Evolutionary conservation across 1,140 invertebrate species (phyloP).

Genomic region (Hylaeus volcanicus): DNA sequence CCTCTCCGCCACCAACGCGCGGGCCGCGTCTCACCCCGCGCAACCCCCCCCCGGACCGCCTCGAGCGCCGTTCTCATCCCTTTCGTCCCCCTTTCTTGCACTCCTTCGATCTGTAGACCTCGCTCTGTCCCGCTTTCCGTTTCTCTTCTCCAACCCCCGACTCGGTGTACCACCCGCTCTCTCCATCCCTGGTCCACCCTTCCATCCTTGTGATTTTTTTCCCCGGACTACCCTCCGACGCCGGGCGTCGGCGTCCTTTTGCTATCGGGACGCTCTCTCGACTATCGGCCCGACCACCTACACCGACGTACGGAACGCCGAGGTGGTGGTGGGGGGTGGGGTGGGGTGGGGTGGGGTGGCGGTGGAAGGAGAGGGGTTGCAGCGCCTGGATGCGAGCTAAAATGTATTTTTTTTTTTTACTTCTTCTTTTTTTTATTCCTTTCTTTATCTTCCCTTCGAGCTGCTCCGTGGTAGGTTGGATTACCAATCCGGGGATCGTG

Average conservation of each 20-base stretch:
- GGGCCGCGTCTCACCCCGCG: conserved; percentile 8
- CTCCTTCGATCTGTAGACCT: conserved; percentile 39
- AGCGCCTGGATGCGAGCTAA: conserved; percentile 68
- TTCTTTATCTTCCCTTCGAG: conserved; percentile 67
- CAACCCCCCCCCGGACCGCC: conserved; percentile 32
- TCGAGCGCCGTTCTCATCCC: conserved; percentile 44
- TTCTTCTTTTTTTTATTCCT: conserved; percentile 58
- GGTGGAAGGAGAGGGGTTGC: conserved; percentile 27
- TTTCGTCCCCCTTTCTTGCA: conserved; percentile 35
- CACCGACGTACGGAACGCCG: conserved; percentile 40
- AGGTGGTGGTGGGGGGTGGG: background rate
- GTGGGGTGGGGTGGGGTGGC: no score
- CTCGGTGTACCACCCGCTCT: conserved; percentile 32
- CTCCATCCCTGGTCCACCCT: conserved; percentile 59
- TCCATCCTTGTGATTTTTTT: conserved; percentile 64
- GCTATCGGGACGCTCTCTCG: conserved; percentile 70
- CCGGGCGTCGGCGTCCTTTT: conserved; percentile 69
- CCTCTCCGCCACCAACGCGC: conserved; percentile 32
- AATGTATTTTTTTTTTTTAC: conserved; percentile 66
- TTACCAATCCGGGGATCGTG: conserved; percentile 65
- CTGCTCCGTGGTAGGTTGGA: conserved; percentile 65
- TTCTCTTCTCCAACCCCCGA: background rate
- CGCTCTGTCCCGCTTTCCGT: background rate
- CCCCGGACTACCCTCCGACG: conserved; percentile 63
- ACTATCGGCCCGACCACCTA: conserved; percentile 66